These are phyloP conservation scores for Lithosia quadra DNA, from an alignment of 2,888 invertebrate genomes.

Conservation along the genomic window DNA sequence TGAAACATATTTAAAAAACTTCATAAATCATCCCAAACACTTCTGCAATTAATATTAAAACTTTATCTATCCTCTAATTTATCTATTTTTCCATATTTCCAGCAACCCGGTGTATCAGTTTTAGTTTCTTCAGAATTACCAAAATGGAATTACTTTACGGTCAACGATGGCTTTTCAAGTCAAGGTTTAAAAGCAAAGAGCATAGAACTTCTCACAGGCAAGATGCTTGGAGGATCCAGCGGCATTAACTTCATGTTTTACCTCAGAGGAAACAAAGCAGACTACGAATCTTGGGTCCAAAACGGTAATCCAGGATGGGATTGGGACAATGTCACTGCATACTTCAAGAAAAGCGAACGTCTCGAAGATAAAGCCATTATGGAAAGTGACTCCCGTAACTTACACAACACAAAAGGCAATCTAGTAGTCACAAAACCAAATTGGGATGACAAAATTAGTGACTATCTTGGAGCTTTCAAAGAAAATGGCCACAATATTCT, in stretches of 20 bases:
- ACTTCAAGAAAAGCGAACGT: conserved; percentile 66
- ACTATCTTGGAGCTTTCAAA: conserved; percentile 61
- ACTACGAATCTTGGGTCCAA: conserved; percentile 89
- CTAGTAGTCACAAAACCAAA: conserved; percentile 62
- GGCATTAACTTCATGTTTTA: conserved; percentile 89
- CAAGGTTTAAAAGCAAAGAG: conserved; percentile 54
- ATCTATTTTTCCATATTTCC: conserved; percentile 35
- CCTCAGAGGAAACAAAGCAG: conserved; percentile 88
- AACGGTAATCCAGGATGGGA: conserved; percentile 85
- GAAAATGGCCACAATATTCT: conserved; percentile 61
- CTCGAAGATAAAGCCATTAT: conserved; percentile 45
- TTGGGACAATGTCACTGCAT: conserved; percentile 60
- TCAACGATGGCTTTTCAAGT: conserved; percentile 59
- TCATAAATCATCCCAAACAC: too few species aligned
- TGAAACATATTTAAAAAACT: too few species aligned
- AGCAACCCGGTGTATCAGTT: conserved; percentile 53
- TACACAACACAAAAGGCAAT: conserved; percentile 56
- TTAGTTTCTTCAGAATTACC: conserved; percentile 66
- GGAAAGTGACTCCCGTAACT: conserved; percentile 62
- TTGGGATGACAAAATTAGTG: conserved; percentile 64
- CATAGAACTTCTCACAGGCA: conserved; percentile 84
- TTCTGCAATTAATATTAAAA: too few species aligned
- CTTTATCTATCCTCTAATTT: too few species aligned
- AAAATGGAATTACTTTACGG: conserved; percentile 87
- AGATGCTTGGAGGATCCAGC: conserved; percentile 89